Evolutionary conservation across 2,888 invertebrate species (phyloP), one percentile per base, ranked within the genome.

Genomic region (Tanaodytes sp.): DNA sequence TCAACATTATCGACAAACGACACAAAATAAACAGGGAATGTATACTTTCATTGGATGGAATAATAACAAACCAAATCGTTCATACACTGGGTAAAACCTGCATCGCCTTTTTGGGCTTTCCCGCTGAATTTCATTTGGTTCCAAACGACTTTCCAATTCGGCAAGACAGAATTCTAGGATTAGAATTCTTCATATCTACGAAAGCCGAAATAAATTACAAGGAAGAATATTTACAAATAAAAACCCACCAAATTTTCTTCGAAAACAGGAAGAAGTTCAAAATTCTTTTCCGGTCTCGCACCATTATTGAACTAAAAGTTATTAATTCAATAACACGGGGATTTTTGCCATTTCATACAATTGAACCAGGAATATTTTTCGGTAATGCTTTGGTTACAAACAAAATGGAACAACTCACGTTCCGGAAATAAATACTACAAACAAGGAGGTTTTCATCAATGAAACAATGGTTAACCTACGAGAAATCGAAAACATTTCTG

Each of bases 161-260:
- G 5, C 37, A 15, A 37, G 37, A 33, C n/a, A n/a, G 33, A 33
- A 33, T 33, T 33, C 12, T 33, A n/a, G 33, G n/a, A 33, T n/a
- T n/a, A 5, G 5, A 12, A 6, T 15, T 37, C 15, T 37, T 37
- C n/a, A 37, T 2, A 14, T 3, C 3, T 15, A 37, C 37, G 2
- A n/a, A 6, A 12, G 37, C 37, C 1, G 11, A 37, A 12, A 37
- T 37, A 6, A 37, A 37, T 37, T 37, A 37, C 9, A 12, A 15
- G 6, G 15, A 37, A 14, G n/a, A 37, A 4, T 14, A 37, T 37
- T 14, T 37, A 4, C 4, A 2, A 37, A 37, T 37, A 5, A 37
- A 37, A 2, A 15, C 12, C n/a, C 12, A n/a, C 15, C 12, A 12
- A 37, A 37, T 37, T 15, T n/a, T 4, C 2, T 12, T 37, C n/a